Conservation (phyloP, 2,888 invertebrate genomes). For the Protodeltote pygarga region DNA sequence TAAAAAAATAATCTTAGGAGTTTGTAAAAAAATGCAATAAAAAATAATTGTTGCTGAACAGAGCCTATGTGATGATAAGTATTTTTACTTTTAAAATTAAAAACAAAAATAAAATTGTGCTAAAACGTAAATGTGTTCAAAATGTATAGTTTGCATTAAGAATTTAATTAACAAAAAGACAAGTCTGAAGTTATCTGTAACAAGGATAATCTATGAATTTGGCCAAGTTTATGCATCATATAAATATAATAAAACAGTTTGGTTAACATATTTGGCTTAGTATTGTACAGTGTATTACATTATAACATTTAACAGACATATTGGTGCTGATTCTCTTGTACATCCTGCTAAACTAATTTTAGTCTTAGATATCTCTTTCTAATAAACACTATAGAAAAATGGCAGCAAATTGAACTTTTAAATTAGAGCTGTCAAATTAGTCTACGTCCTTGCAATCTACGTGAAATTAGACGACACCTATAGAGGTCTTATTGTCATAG, state of each 20-base stretch:
- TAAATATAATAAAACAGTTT: conserved; percentile 56
- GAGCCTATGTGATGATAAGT: conserved; percentile 34
- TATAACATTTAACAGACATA: conserved; percentile 42
- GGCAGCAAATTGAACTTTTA: too few species aligned
- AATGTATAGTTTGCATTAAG: conserved; percentile 33
- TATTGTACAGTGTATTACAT: conserved; percentile 37
- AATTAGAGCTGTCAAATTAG: too few species aligned
- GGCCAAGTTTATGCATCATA: conserved; percentile 51
- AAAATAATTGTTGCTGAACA: conserved; percentile 13
- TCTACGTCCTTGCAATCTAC: too few species aligned
- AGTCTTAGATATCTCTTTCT: too few species aligned
- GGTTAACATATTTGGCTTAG: conserved; percentile 59
- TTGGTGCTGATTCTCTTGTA: too few species aligned
- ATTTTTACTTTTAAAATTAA: conserved; percentile 12
- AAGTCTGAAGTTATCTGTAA: conserved; percentile 24
- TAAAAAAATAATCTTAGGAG: not conserved
- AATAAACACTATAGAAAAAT: too few species aligned
- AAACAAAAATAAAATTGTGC: conserved; percentile 37
- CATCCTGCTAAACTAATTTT: too few species aligned
- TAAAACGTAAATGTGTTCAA: conserved; percentile 33
- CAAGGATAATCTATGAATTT: conserved; percentile 48
- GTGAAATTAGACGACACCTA: too few species aligned
- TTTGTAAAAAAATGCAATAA: not conserved
- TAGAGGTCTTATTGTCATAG: too few species aligned
- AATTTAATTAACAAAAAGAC: conserved; percentile 26